A percentile compares a stretch with the other conserved stretches of the same genome.
These are phyloP conservation scores for Hydrophis major DNA, from an alignment of 2,797 vertebrate species.

Conservation along the genomic window DNA sequence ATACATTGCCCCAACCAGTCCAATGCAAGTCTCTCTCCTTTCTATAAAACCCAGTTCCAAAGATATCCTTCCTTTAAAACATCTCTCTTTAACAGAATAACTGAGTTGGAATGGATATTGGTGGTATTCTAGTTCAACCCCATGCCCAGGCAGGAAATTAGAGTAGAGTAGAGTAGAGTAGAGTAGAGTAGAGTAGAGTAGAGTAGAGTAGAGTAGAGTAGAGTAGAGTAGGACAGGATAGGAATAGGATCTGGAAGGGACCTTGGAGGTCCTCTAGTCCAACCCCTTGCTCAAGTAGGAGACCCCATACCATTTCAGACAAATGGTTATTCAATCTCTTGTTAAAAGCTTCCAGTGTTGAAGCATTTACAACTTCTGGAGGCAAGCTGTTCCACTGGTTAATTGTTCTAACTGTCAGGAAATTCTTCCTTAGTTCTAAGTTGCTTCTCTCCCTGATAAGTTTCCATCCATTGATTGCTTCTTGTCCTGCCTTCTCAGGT, in stretches of 20 bases:
- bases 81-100: neutral
- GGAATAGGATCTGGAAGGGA: neutral
- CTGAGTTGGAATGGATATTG: neutral
- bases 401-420: rapidly evolving
- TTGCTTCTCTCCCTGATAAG: neutral
- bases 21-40: neutral
- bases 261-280: neutral
- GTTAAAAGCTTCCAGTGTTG: neutral
- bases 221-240: too few species aligned
- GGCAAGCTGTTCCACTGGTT: rapidly evolving
- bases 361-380: rapidly evolving
- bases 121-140: neutral
- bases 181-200: too few species aligned
- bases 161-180: too few species aligned
- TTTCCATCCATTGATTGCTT: neutral
- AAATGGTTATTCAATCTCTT: rapidly evolving
- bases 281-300: neutral
- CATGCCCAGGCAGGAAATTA: too few species aligned
- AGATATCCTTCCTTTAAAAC: neutral
- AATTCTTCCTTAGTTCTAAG: neutral
- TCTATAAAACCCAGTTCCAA: neutral
- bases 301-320: neutral
- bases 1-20: neutral
- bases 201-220: too few species aligned
- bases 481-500: neutral